phyloP scores from a whole-genome alignment of 1,140 invertebrate species.

The Neuroterus valhalla region DNA sequence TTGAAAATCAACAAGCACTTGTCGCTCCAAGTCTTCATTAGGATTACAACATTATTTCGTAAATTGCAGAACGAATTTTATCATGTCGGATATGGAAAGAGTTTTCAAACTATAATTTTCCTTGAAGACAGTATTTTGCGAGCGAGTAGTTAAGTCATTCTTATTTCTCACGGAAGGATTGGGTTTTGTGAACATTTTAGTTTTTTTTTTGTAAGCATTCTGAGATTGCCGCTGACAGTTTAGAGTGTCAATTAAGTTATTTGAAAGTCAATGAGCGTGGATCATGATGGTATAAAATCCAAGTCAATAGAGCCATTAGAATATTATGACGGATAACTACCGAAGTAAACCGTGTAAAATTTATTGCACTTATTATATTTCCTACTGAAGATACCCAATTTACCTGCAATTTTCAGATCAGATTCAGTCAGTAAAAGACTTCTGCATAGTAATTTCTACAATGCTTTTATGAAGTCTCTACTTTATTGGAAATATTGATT shows the following conservation, averaged over 20 bases:
- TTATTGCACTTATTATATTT: conserved; percentile 61
- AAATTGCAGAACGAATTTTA: neutral
- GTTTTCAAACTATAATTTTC: conserved; percentile 14
- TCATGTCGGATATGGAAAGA: conserved; percentile 4
- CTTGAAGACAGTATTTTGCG: conserved; percentile 7
- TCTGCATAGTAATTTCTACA: neutral
- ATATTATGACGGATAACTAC: conserved; percentile 61
- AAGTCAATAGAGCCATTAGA: conserved; percentile 56
- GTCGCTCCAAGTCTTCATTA: neutral
- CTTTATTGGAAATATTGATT: no score
- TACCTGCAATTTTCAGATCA: conserved; percentile 59
- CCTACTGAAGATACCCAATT: conserved; percentile 56
- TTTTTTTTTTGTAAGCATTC: conserved; percentile 3
- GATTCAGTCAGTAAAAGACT: conserved; percentile 52
- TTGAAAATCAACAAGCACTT: neutral
- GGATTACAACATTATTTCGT: neutral
- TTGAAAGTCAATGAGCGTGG: conserved; percentile 45
- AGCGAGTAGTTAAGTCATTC: conserved; percentile 1
- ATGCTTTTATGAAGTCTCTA: no score
- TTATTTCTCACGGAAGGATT: conserved; percentile 21
- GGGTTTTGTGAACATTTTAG: neutral
- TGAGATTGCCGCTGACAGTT: no score
- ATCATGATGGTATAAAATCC: conserved; percentile 41
- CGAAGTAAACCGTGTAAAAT: conserved; percentile 58
- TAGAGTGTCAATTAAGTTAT: conserved; percentile 18